Conservation (phyloP, 2,113 vertebrate species). For the Crypturellus undulatus region DNA sequence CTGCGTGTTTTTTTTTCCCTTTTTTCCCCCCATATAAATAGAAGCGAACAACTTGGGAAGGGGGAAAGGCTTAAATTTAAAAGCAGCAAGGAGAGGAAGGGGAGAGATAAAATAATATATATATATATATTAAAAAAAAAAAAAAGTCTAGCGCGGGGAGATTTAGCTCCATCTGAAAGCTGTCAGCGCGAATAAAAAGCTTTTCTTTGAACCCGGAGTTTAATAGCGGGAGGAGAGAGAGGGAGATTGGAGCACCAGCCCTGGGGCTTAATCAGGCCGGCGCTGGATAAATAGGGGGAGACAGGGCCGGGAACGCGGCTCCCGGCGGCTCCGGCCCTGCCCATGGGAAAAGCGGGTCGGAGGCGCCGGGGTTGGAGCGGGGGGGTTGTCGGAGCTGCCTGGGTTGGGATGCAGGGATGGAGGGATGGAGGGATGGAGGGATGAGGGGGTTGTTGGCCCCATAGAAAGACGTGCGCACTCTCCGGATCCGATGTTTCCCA, state of each 20-base stretch:
- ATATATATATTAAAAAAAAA: neutral
- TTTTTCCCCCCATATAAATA: neutral
- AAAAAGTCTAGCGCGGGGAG: constrained; percentile 50
- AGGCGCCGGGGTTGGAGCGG: too few relatives aligned
- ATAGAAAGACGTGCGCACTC: too few relatives aligned
- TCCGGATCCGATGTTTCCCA: too few relatives aligned
- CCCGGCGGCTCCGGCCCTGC: neutral
- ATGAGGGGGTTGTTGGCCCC: too few relatives aligned
- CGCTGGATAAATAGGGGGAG: constrained; percentile 70
- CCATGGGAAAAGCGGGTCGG: too few relatives aligned
- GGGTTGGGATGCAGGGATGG: too few relatives aligned
- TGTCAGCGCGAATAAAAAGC: constrained; percentile 77
- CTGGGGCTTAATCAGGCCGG: constrained; percentile 71
- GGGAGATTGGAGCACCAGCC: constrained; percentile 55
- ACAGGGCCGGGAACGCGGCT: constrained; percentile 30
- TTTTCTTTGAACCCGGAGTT: constrained; percentile 75
- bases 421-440: too few relatives aligned
- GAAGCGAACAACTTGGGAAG: neutral
- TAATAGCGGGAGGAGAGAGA: constrained; percentile 60
- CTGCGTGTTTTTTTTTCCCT: neutral
- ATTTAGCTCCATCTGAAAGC: constrained; percentile 82
- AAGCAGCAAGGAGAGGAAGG: neutral
- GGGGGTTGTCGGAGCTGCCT: too few relatives aligned
- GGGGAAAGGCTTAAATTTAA: constrained; percentile 9
- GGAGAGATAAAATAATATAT: neutral